These are phyloP conservation scores for Patiria pectinifera DNA, from an alignment of 53 echinoderm and acorn worm species.

Conservation along the genomic window DNA sequence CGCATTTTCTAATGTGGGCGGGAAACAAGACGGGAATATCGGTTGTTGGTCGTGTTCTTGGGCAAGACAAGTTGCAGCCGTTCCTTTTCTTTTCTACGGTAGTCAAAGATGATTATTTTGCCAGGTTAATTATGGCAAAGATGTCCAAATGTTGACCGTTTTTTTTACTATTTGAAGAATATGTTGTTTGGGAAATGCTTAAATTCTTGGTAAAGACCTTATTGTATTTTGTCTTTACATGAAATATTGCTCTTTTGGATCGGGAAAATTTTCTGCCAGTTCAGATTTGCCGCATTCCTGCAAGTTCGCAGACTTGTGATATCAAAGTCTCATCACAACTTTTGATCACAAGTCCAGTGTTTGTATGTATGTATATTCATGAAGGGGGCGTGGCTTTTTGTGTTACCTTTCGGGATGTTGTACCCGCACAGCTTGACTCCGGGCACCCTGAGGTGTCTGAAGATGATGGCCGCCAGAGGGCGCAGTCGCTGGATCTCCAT, in stretches of 20 bases:
- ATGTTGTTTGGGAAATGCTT: too few species aligned
- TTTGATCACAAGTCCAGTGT: not conserved
- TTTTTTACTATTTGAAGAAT: not conserved
- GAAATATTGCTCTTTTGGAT: not conserved
- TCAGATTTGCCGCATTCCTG: not conserved
- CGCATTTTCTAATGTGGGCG: not conserved
- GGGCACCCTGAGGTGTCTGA: conserved; percentile 37
- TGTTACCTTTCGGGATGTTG: conserved; percentile 55
- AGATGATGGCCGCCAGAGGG: conserved; percentile 61
- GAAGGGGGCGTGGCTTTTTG: not conserved
- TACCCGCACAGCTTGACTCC: conserved; percentile 55
- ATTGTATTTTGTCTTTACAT: too few species aligned
- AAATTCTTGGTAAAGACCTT: too few species aligned
- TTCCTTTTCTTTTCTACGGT: not conserved
- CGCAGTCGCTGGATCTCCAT: conserved; percentile 54
- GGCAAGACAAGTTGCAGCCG: not conserved
- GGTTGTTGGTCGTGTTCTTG: not conserved
- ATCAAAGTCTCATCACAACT: not conserved
- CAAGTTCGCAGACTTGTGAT: not conserved
- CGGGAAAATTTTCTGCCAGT: not conserved
- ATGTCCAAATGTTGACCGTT: not conserved
- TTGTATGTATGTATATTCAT: not conserved
- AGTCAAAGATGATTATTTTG: not conserved
- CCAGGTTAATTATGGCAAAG: not conserved
- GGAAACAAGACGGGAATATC: not conserved